Percentiles rank a stretch among this genome's conserved stretches.
These are phyloP conservation scores for Microcebus jonahi DNA, from an alignment of 2,113 vertebrate genomes.

Conservation along the genomic window DNA sequence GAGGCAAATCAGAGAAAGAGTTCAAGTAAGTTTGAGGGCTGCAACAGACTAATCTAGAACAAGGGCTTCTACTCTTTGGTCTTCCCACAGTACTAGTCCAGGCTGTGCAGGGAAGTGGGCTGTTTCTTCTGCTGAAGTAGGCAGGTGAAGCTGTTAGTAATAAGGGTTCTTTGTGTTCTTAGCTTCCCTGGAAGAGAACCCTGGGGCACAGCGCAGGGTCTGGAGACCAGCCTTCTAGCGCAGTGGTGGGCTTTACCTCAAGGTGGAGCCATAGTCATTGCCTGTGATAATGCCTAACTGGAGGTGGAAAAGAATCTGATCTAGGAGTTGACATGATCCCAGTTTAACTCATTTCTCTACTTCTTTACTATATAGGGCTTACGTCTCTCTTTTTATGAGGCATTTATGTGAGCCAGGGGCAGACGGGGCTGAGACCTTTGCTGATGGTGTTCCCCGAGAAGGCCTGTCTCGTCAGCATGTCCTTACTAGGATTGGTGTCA, in stretches of 20 bases:
- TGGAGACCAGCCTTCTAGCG: background rate
- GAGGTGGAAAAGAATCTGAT: background rate
- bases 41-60: background rate
- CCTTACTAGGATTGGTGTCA: slow-evolving; percentile 97
- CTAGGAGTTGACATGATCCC: accelerated
- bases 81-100: background rate
- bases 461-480: slow-evolving; percentile 97
- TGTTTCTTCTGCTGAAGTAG: background rate
- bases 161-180: background rate
- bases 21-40: slow-evolving; percentile 92
- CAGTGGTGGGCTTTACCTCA: background rate
- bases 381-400: slow-evolving; percentile 98
- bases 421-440: slow-evolving; percentile 98
- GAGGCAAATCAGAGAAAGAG: slow-evolving; percentile 98
- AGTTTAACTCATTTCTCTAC: background rate
- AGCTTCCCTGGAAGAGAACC: background rate
- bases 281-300: background rate
- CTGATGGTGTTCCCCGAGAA: slow-evolving; percentile 97
- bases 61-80: background rate
- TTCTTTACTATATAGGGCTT: slow-evolving; percentile 87
- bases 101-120: background rate
- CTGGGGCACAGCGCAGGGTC: background rate
- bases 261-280: background rate
- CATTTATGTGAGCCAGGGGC: slow-evolving; percentile 98
- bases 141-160: background rate